Base-by-base conservation (phyloP, 2,797 vertebrate genomes). In the Malacoctenus gilli region DNA sequence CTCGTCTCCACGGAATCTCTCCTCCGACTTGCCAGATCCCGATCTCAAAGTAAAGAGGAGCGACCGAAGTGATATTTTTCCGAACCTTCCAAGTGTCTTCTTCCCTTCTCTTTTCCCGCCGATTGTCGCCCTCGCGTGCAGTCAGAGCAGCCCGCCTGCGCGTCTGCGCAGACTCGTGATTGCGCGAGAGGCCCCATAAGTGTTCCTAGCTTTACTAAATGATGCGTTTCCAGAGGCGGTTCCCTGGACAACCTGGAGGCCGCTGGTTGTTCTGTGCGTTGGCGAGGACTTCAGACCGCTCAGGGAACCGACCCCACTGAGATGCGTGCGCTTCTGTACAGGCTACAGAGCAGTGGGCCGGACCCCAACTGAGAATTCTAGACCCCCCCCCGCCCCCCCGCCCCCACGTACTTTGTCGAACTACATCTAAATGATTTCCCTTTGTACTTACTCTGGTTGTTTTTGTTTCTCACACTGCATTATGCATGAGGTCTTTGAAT, bases 301-400 rank as follows among this genome's bases (percentile, higher is more conserved):
- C 67, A 70, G 77, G 74, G 83, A 72, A 69, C 63, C 28, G 38
- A 59, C 75, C 68, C 69, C 34, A 35, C 23, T 43, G 48, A 82
- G 30, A 71, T 85, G 81, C 62, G 49, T 84, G 56, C 67, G 15
- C 78, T 83, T 92, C 93, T 94, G 90, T 92, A 90, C 90, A 48
- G 92, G 91, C 85, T 93, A 88, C 91, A 94, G 92, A 91, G 80
- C 59, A 34, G 59, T 84, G 91, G 93, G 92, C 92, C 81, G 94
- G 94, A 90, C 94, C 94, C 94, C 65, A 74, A 87, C 82, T 85
- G n/a, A 71, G 72, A 85, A 75, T 87, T 87, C 77, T 86, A 77
- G 64, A n/a, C n/a, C n/a, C n/a, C n/a, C n/a, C n/a, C n/a, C n/a
- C n/a, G n/a, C n/a, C n/a, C n/a, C n/a, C n/a, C n/a, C n/a, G n/a